phyloP scores from a whole-genome alignment of 30 jellyfish, hydroid and myxozoan species.

The Mastigias papua region DNA sequence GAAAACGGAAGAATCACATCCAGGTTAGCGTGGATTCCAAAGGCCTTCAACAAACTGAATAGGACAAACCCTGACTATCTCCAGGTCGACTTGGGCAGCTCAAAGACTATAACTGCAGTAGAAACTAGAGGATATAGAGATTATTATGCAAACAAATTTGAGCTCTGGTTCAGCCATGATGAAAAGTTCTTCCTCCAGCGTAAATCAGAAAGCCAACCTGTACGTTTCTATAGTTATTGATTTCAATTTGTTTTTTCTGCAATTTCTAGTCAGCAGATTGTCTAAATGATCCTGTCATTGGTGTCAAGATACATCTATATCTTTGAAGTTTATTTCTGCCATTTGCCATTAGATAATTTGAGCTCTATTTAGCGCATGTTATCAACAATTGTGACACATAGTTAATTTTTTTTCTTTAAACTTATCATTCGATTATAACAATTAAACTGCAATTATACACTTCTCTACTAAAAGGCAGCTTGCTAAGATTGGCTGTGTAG shows the following conservation, averaged over 20 bases:
- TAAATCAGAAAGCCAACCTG: not conserved
- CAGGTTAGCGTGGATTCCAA: not conserved
- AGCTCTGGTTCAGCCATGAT: not conserved
- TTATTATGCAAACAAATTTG: not conserved
- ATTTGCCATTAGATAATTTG: no score
- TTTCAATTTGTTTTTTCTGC: not conserved
- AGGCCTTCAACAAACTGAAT: not conserved
- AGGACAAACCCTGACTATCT: not conserved
- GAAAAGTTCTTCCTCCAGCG: not conserved
- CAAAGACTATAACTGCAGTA: not conserved
- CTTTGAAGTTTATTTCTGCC: no score
- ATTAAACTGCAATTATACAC: no score
- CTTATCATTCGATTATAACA: no score
- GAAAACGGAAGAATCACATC: not conserved
- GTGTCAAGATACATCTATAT: no score
- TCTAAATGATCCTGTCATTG: no score
- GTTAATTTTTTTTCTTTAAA: no score
- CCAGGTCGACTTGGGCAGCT: constrained; percentile 2
- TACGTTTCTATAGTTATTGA: not conserved
- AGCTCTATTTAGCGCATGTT: no score
- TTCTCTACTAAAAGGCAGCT: no score
- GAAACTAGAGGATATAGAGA: constrained; percentile 4
- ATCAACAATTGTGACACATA: no score
- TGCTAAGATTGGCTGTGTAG: no score
- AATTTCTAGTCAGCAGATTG: not conserved